Evolutionary conservation across 2,113 vertebrate species (phyloP), one percentile per base, ranked within the genome.

Genomic region (Grammatotria lemairii): DNA sequence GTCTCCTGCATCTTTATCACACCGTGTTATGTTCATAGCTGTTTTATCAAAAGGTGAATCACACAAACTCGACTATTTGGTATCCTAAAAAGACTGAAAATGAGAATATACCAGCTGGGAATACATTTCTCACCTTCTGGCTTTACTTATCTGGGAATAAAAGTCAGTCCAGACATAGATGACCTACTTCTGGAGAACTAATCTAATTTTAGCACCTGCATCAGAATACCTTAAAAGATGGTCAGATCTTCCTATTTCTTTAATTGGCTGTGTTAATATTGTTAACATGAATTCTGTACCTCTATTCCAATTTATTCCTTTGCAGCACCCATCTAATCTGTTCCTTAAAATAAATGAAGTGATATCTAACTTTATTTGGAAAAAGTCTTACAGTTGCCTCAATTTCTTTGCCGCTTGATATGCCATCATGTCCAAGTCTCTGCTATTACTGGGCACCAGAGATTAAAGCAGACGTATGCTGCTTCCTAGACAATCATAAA

Each of bases 11-110:
- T 89, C 73, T 84, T 87, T 85, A 85, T 90, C 92, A 89, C 85
- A 80, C 17, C 28, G 81, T 33, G 75, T 88, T 93, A 82, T 82
- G 87, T 88, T 91, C 90, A 31, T 70, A 93, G 93, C 87, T 90
- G 85, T 93, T 90, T 90, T 53, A 89, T 94, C 83, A 70, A 90
- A 68, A 93, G 73, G 45, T 33, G 45, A 51, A 51, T 78, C 73
- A n/a, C 42, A 78, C 26, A 51, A 78, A 51, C 45, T n/a, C 10
- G 2, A 51, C 70, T 49, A 51, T 51, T 78, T 78, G 16, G 26
- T 51, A 78, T 78, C 73, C 8, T 78, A 51, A 13, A 49, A 78
- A 49, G 26, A 1, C 73, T 33, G 26, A 78, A 51, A 78, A 33
- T 33, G 73, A 78, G 45, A 78, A 49, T 78, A n/a, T 78, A 78